Evolutionary conservation across 64 coral and sea anemone species (phyloP), one percentile per base, ranked within the genome.

Genomic region (Montipora efflorescens): DNA sequence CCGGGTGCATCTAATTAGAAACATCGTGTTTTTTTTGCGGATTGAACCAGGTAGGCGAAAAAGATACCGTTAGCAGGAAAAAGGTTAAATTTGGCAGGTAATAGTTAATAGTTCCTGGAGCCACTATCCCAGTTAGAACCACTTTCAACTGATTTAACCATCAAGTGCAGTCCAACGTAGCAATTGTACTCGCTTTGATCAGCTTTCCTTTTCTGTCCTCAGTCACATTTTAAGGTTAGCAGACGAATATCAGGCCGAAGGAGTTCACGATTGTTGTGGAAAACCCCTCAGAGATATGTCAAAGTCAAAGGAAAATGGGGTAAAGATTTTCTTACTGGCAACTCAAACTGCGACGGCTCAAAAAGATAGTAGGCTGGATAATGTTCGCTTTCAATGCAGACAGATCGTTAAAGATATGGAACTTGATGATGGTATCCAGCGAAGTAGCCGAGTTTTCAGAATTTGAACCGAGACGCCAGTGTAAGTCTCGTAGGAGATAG

Each of bases 201-300:
- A 36, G 0, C 36, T 36, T 2, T 3, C 59, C 59, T 1, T 4
- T 58, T 2, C 28, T 28, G n/a, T 52, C 36, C 36, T 36, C 36
- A 83, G 23, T 5, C 57, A 83, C 43, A 53, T 83, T 7, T 45
- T 83, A 16, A 83, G 43, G 80, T 66, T 66, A 66, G 57, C 80
- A 0, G 80, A 83, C 14, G 80, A 83, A 12, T 83, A 83, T 28
- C 48, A 80, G 18, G 51, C 78, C 22, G 18, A 25, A 48, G 18
- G 48, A 23, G 19, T 80, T n/a, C 19, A 55, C 10, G 48, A 80
- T 48, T 7, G 52, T 21, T 80, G 78, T 12, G 78, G n/a, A 18
- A 80, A 59, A 13, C 4, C 3, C 55, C 80, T 83, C 9, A 45
- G 62, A 11, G 28, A 45, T 66, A 3, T 52, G 0, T 4, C 80